Percentiles rank a stretch among this genome's conserved stretches.
Evolutionary conservation across 2,888 invertebrate species (phyloP).

Genomic region (Amphipyra berbera): DNA sequence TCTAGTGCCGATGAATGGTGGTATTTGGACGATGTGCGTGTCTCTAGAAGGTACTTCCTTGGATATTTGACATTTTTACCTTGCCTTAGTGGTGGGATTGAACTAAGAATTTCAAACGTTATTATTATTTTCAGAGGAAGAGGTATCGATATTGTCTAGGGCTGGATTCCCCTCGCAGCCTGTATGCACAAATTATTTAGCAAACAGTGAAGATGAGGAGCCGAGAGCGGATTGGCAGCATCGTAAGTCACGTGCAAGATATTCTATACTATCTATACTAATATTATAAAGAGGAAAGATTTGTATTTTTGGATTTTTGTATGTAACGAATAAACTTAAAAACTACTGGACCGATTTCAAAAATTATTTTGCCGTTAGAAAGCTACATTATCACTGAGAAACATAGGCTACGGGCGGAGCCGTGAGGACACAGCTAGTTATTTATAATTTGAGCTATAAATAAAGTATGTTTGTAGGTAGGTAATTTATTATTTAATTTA

Average conservation of each 20-base stretch:
- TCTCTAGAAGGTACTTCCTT: slow-evolving; percentile 92
- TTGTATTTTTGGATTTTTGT: too few relatives aligned
- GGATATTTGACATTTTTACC: not conserved
- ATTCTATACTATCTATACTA: not conserved
- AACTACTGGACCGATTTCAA: too few relatives aligned
- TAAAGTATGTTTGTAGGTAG: too few relatives aligned
- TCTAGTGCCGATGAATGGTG: slow-evolving; percentile 96
- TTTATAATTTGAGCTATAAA: too few relatives aligned
- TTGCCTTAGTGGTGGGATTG: not conserved
- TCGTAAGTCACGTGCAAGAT: slow-evolving; percentile 86
- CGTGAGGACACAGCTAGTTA: too few relatives aligned
- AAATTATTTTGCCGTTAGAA: too few relatives aligned
- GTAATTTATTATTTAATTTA: not conserved
- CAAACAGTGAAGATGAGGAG: slow-evolving; percentile 93
- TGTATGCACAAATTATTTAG: slow-evolving; percentile 95
- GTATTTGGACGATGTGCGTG: slow-evolving; percentile 96
- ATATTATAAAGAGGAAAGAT: too few relatives aligned
- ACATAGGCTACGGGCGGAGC: too few relatives aligned
- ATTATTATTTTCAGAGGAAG: slow-evolving; percentile 90
- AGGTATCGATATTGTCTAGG: slow-evolving; percentile 91
- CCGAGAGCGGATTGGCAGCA: slow-evolving; percentile 95
- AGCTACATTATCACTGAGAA: too few relatives aligned
- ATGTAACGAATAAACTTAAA: too few relatives aligned
- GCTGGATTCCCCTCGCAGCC: slow-evolving; percentile 92
- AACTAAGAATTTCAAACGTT: not conserved